Evolutionary conservation across 2,797 vertebrate genomes (phyloP), one percentile per base, ranked within the genome.

Genomic region (Chromobotia macracanthus): DNA sequence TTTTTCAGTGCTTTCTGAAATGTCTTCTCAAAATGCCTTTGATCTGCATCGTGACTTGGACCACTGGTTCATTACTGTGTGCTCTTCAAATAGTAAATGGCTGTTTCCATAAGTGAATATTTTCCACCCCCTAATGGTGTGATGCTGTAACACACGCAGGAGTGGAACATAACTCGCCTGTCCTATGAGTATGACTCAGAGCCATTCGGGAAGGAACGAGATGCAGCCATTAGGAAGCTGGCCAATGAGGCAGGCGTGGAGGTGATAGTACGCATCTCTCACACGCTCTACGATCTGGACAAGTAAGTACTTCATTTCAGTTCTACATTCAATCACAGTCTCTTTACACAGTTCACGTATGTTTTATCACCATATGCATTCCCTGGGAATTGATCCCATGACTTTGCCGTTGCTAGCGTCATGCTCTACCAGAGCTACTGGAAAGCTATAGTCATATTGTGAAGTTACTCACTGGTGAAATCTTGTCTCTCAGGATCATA

Each of bases 151-250:
- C 10, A 1, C 21, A 12, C 12, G 31, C 48, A 90, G 89, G 82
- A 89, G 79, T 87, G 87, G 89, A 87, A 84, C 63, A 86, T 90
- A 64, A 84, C 76, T 51, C 82, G 89, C 21, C 76, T 90, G 79
- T 88, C 89, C 64, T 90, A 89, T 2, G 89, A 90, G 67, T 89
- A 89, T 0, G 87, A 90, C 83, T 88, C 87, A 0, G 89, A 90
- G 81, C 89, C 88, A 5, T 90, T 87, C 58, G 87, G 88, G 9
- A 87, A 86, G 38, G 87, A 89, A 69, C 80, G 86, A 31, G 86
- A 90, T 65, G 86, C 87, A 15, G 85, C 87, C 31, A 88, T 89
- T 75, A 86, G 86, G 70, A 89, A 90, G 80, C 70, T 90, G 84
- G 88, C 88, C 15, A 83, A 65, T 10, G 86, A 89, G 80, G 85